A percentile compares a stretch with the other conserved stretches of the same genome.
Evolutionary conservation across 2,797 vertebrate species (phyloP).

Genomic region (Chrysocyon brachyurus): DNA sequence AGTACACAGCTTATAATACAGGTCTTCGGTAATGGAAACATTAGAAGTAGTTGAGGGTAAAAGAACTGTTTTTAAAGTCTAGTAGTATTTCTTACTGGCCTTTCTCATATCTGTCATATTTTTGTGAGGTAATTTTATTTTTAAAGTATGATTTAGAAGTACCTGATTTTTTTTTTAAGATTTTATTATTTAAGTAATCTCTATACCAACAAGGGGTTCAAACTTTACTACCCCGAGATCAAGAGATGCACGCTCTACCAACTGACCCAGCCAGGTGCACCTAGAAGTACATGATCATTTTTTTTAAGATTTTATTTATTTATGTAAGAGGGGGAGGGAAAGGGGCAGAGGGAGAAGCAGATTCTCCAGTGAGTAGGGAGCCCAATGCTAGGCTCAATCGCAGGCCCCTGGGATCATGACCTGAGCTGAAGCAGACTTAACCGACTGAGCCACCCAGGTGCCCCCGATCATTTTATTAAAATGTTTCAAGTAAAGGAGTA

Average conservation of each 20-base stretch:
- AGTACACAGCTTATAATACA: not conserved
- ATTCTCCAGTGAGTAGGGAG: no score
- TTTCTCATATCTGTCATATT: slow-evolving; percentile 23
- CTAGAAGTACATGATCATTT: no score
- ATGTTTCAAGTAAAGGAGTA: slow-evolving; percentile 38
- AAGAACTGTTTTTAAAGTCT: slow-evolving; percentile 44
- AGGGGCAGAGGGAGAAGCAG: no score
- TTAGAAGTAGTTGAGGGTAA: not conserved
- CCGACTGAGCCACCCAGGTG: not conserved
- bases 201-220: not conserved
- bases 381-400: no score
- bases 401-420: no score
- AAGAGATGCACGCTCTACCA: not conserved
- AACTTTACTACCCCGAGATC: not conserved
- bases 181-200: not conserved
- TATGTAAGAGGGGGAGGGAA: no score
- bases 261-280: not conserved
- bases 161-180: not conserved
- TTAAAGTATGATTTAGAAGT: slow-evolving; percentile 43
- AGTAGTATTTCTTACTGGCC: not conserved
- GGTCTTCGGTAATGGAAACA: not conserved
- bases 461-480: not conserved
- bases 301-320: no score
- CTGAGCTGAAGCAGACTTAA: not conserved
- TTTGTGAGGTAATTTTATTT: not conserved